Evolutionary conservation across 2,797 vertebrate species (phyloP).

Genomic region (Sciurus vulgaris): DNA sequence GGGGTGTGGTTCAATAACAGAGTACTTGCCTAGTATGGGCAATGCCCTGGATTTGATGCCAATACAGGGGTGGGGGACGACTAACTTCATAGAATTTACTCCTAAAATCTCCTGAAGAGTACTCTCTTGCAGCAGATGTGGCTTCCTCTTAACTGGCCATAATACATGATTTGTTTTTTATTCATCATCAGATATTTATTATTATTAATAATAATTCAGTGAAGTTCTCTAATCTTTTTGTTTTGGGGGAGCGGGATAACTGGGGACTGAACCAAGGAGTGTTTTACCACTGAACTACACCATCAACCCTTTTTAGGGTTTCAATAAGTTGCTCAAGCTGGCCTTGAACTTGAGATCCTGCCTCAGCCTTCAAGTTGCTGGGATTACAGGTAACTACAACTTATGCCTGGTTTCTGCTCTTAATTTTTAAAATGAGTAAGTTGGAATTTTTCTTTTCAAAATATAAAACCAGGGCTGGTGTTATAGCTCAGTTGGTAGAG

Average conservation of each 20-base stretch:
- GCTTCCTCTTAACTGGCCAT: slow-evolving; percentile 8
- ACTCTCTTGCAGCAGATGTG: neutral
- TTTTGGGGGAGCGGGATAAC: no score
- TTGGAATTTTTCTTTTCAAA: slow-evolving; percentile 48
- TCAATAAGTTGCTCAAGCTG: no score
- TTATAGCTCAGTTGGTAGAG: no score
- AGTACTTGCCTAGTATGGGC: neutral
- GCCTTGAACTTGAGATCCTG: no score
- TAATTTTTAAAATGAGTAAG: slow-evolving; percentile 13
- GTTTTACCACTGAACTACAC: no score
- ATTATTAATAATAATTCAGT: slow-evolving; percentile 7
- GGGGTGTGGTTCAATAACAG: neutral
- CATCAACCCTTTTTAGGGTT: no score
- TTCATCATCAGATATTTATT: neutral
- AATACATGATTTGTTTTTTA: neutral
- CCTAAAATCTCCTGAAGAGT: slow-evolving; percentile 30
- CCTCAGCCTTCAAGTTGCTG: no score
- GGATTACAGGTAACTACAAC: no score
- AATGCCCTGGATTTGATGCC: neutral
- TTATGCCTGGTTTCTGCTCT: neutral
- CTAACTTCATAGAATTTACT: neutral
- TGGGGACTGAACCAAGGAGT: no score
- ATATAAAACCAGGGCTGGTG: neutral
- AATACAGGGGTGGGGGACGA: rapidly evolving
- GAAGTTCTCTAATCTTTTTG: neutral